phyloP scores from a whole-genome alignment of 2,888 invertebrate species.

The Phania funesta region DNA sequence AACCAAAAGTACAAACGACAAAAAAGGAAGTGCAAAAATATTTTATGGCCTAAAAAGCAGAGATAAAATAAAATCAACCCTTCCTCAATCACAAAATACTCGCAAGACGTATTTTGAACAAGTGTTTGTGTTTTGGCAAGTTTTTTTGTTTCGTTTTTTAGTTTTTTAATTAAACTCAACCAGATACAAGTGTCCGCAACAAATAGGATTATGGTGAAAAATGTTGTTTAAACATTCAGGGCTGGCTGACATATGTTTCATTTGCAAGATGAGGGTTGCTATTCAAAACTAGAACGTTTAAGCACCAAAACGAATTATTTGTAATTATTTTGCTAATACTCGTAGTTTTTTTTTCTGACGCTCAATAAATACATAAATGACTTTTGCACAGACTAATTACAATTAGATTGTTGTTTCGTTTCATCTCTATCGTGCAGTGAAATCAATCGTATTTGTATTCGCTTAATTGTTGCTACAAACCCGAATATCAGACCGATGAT shows the following conservation, averaged over 20 bases:
- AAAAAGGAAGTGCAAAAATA: slow-evolving; percentile 26
- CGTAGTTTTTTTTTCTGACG: neutral
- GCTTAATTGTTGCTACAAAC: slow-evolving; percentile 21
- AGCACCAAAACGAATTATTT: slow-evolving; percentile 58
- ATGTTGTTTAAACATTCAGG: slow-evolving; percentile 28
- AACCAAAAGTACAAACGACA: neutral
- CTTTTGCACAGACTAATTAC: slow-evolving; percentile 54
- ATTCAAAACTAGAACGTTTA: neutral
- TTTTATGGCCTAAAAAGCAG: neutral
- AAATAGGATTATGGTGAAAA: slow-evolving; percentile 44
- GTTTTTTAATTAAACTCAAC: neutral
- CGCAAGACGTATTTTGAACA: slow-evolving; percentile 17
- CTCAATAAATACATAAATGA: neutral
- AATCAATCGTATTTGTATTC: slow-evolving; percentile 26
- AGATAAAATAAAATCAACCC: slow-evolving; percentile 50
- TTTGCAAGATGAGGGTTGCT: slow-evolving; percentile 7
- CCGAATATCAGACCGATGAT: slow-evolving; percentile 24
- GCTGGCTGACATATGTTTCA: slow-evolving; percentile 14
- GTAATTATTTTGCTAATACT: slow-evolving; percentile 50
- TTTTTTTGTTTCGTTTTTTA: slow-evolving; percentile 10
- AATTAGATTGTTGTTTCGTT: slow-evolving; percentile 45
- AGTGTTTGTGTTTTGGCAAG: slow-evolving; percentile 50
- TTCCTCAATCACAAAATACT: neutral
- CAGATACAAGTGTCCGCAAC: slow-evolving; percentile 52
- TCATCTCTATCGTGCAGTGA: neutral